phyloP scores from a whole-genome alignment of 64 coral and sea anemone species.

The Acropora yongei region DNA sequence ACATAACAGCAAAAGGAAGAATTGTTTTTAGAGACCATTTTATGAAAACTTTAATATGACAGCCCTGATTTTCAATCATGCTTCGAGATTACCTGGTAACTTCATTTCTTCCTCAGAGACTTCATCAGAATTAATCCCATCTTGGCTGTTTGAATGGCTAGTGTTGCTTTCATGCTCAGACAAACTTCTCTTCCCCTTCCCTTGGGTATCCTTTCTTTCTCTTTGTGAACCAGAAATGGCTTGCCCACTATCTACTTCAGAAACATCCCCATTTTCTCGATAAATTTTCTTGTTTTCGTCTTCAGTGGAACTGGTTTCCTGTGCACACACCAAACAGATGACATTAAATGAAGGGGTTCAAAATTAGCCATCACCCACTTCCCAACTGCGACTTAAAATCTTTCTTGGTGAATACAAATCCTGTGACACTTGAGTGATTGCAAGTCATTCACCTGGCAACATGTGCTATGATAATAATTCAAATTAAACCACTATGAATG shows the following conservation, averaged over 20 bases:
- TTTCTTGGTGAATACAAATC: too few relatives aligned
- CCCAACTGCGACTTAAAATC: too few relatives aligned
- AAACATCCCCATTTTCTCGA: neutral
- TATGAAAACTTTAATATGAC: neutral
- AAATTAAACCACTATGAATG: too few relatives aligned
- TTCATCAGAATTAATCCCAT: neutral
- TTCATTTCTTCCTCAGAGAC: neutral
- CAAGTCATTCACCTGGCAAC: too few relatives aligned
- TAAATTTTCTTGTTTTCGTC: neutral
- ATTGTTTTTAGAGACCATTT: neutral
- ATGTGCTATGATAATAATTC: too few relatives aligned
- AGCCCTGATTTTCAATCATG: neutral
- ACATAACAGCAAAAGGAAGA: slow-evolving; percentile 5
- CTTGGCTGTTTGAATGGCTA: neutral
- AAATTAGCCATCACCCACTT: too few relatives aligned
- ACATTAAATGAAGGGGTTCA: too few relatives aligned
- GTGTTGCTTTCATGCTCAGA: neutral
- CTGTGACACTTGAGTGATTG: too few relatives aligned
- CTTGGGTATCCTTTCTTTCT: neutral
- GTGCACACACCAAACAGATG: slow-evolving; percentile 22
- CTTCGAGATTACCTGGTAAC: slow-evolving; percentile 32
- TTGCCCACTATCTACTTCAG: neutral
- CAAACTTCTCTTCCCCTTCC: slow-evolving; percentile 15
- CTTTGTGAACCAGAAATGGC: slow-evolving; percentile 4
- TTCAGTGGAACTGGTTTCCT: slow-evolving; percentile 33